Conservation (phyloP, 2,888 invertebrate species). For the Morpho deidamia region DNA sequence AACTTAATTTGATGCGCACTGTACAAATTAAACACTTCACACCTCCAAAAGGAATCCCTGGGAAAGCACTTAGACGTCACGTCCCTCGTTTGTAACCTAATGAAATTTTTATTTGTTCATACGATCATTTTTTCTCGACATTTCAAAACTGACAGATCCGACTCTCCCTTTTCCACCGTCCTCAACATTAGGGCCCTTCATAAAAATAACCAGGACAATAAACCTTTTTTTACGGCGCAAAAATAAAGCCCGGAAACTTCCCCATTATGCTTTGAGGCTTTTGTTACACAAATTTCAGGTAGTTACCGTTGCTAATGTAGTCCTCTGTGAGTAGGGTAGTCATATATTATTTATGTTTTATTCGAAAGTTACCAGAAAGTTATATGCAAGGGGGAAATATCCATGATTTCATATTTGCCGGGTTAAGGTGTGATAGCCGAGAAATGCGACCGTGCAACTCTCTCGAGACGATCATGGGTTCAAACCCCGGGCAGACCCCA, state of each 20-base stretch:
- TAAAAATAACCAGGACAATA: slow-evolving; percentile 27
- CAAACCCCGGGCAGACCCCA: no score
- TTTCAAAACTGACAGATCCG: slow-evolving; percentile 19
- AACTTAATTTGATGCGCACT: no score
- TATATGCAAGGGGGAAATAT: no score
- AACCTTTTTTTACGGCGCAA: slow-evolving; percentile 25
- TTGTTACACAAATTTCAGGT: slow-evolving; percentile 23
- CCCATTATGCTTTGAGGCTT: slow-evolving; percentile 21
- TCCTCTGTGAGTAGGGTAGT: neutral
- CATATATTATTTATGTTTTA: neutral
- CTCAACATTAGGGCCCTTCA: slow-evolving; percentile 25
- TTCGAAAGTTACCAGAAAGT: neutral
- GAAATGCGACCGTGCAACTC: no score
- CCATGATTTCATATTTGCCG: no score
- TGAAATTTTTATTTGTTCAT: slow-evolving; percentile 14
- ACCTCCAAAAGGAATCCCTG: neutral
- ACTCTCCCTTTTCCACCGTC: slow-evolving; percentile 15
- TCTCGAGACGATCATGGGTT: no score
- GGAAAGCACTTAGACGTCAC: neutral
- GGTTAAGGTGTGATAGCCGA: no score
- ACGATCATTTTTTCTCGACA: slow-evolving; percentile 19
- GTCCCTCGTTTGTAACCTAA: slow-evolving; percentile 6
- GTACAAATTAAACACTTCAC: neutral
- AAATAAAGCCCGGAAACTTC: slow-evolving; percentile 24
- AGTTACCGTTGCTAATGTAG: slow-evolving; percentile 12